A percentile compares a stretch with the other conserved stretches of the same genome.
Evolutionary conservation across 2,797 vertebrate genomes (phyloP).

Genomic region (Bradypus variegatus): DNA sequence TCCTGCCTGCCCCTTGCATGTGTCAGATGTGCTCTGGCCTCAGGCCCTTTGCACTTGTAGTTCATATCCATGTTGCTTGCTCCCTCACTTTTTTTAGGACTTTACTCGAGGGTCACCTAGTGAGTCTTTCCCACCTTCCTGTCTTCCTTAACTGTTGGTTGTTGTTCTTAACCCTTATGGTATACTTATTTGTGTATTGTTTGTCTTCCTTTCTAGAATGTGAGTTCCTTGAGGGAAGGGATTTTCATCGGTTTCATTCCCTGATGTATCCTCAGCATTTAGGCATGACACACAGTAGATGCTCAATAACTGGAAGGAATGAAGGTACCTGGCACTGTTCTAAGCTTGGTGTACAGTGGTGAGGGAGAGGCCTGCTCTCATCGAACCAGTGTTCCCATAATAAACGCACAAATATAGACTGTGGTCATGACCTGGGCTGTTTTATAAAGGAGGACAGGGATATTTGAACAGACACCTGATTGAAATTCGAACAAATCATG

Average conservation of each 20-base stretch:
- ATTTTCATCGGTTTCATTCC: background rate
- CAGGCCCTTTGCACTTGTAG: background rate
- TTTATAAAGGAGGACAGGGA: background rate
- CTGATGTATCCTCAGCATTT: background rate
- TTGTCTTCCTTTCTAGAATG: background rate
- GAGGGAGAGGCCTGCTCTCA: background rate
- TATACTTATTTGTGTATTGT: background rate
- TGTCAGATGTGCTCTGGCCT: background rate
- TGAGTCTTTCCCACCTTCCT: background rate
- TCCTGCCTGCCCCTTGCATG: background rate
- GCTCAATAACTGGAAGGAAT: background rate
- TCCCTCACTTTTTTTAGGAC: background rate
- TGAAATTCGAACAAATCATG: background rate
- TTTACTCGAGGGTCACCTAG: background rate
- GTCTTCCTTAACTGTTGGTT: background rate
- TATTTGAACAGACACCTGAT: background rate
- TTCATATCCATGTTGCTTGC: background rate
- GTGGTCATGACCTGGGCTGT: background rate
- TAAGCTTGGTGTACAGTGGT: background rate
- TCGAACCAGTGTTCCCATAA: background rate
- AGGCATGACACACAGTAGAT: background rate
- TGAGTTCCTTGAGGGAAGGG: background rate
- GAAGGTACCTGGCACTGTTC: background rate
- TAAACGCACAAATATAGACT: background rate
- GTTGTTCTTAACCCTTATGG: background rate